Base-by-base conservation (phyloP, 2,797 vertebrate genomes). In the Coilia nasus region DNA sequence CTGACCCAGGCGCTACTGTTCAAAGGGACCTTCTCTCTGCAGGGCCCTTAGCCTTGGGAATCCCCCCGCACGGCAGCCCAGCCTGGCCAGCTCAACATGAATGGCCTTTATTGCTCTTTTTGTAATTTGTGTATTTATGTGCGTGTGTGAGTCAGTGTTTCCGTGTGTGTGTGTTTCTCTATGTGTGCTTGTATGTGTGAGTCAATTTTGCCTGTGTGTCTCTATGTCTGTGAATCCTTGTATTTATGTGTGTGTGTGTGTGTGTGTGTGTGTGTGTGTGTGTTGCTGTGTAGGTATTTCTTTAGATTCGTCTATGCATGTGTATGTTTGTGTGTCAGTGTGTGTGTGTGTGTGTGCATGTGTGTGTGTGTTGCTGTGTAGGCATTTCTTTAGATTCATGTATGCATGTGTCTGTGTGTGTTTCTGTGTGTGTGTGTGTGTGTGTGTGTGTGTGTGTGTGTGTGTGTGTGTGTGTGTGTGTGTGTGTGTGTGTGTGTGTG, bases 1-100 rank as follows among this genome's bases (percentile, higher is more conserved):
- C 67, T 25, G 59, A 31, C 35, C 78, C 50, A 60, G 21, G 19
- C n/a, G 14, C 60, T 64, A 83, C n/a, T 81, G 23, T 85, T 84
- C 80, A 85, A 86, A 89, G 50, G 50, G 31, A 64, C 56, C 75
- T 47, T 57, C 88, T 87, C 47, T 86, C 35, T 47, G 35, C 84
- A 64, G 86, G 5, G 35, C 88, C 46, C 85, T 84, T 83, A 83
- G 64, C 47, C 23, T 4, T 59, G 21, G 80, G n/a, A 81, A 84
- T 41, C 31, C 80, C 83, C 83, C 14, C 15, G 10, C 60, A 6
- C 15, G 56, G 9, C 57, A 46, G 75, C 7, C 50, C 14, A 14
- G 9, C 50, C 14, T 7, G 1, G 50, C 9, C 50, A 54, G 14
- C 50, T 7, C 35, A 41, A 41, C 35, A 41, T 41, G 35, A 41